These are phyloP conservation scores for Talpa occidentalis DNA, from an alignment of 2,113 vertebrate genomes.

Conservation along the genomic window DNA sequence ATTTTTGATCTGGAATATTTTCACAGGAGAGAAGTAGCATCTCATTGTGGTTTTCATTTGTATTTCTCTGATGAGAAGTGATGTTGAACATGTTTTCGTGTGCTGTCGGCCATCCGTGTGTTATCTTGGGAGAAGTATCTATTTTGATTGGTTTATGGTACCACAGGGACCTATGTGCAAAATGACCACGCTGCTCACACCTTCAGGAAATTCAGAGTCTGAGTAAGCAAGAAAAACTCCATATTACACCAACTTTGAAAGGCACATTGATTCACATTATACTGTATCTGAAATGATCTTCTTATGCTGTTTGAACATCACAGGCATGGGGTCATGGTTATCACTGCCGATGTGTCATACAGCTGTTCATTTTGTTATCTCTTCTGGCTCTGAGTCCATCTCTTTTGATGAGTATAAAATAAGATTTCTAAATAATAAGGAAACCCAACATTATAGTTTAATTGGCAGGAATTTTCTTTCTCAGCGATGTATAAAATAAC, in stretches of 20 bases:
- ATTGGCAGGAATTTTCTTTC: not conserved
- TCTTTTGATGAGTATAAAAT: not conserved
- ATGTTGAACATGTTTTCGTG: too few species aligned
- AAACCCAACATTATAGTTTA: not conserved
- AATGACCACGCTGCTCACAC: accelerated
- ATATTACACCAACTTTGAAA: not conserved
- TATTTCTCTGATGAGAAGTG: too few species aligned
- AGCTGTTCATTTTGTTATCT: not conserved
- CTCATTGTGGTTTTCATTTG: too few species aligned
- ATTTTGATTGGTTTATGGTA: too few species aligned
- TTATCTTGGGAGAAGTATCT: too few species aligned
- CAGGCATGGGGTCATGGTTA: not conserved
- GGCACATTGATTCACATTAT: not conserved
- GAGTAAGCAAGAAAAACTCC: not conserved
- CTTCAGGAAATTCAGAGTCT: not conserved
- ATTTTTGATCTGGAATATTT: too few species aligned
- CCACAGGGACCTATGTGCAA: accelerated
- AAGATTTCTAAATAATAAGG: not conserved
- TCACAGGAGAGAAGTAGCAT: too few species aligned
- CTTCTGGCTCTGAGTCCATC: not conserved
- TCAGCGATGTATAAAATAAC: not conserved
- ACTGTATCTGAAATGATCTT: not conserved
- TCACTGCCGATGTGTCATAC: accelerated
- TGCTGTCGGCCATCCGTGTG: too few species aligned
- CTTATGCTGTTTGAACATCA: not conserved